phyloP scores from a whole-genome alignment of 2,888 invertebrate species.

The Mellilla xanthometata region DNA sequence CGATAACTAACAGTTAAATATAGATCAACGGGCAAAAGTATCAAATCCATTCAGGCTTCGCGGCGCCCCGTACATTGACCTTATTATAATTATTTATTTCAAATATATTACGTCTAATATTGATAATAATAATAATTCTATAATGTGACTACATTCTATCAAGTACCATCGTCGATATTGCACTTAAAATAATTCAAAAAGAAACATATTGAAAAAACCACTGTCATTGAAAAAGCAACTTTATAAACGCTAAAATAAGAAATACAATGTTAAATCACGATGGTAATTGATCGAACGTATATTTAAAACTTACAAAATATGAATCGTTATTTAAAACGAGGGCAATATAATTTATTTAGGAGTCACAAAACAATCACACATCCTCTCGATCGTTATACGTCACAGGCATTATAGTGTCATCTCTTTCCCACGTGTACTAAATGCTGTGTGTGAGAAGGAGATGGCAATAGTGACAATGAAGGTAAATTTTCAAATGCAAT shows the following conservation, averaged over 20 bases:
- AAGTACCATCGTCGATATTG: too few relatives aligned
- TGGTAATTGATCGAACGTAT: neutral
- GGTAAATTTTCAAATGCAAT: too few relatives aligned
- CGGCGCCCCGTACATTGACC: neutral
- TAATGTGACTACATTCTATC: neutral
- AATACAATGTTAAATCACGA: neutral
- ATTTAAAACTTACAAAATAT: slow-evolving; percentile 2
- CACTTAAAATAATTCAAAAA: too few relatives aligned
- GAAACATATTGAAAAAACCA: too few relatives aligned
- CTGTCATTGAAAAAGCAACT: neutral
- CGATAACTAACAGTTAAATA: too few relatives aligned
- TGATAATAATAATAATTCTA: neutral
- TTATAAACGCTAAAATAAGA: neutral
- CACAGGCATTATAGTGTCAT: too few relatives aligned
- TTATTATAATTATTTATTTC: neutral
- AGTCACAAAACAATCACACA: neutral
- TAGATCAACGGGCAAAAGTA: too few relatives aligned
- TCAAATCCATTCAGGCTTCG: too few relatives aligned
- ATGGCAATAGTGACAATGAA: too few relatives aligned
- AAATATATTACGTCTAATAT: neutral
- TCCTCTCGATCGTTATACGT: too few relatives aligned
- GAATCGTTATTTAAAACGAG: slow-evolving; percentile 1
- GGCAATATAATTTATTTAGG: neutral
- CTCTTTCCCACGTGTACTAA: too few relatives aligned
- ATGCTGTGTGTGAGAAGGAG: too few relatives aligned